Conservation (phyloP, 1,140 invertebrate genomes). For the Neuroterus valhalla region DNA sequence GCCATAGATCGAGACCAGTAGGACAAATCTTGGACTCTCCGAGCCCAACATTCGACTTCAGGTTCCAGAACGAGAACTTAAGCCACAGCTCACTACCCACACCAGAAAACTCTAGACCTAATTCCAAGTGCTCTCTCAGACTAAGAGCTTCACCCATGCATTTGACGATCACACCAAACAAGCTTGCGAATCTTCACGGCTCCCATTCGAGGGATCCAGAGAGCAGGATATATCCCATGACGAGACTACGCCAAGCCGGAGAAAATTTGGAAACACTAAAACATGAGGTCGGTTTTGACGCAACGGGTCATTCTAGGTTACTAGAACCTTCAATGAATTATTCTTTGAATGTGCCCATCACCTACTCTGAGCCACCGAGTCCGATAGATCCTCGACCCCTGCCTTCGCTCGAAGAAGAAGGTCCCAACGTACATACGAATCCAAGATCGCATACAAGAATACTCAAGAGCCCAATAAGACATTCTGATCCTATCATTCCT, state of each 20-base stretch:
- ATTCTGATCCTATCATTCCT: slow-evolving; percentile 64
- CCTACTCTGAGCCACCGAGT: slow-evolving; percentile 69
- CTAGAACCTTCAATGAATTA: slow-evolving; percentile 56
- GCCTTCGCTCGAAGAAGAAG: slow-evolving; percentile 49
- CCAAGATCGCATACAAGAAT: slow-evolving; percentile 38
- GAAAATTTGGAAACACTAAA: slow-evolving; percentile 51
- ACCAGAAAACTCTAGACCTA: slow-evolving; percentile 39
- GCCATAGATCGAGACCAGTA: slow-evolving; percentile 43
- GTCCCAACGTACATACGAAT: slow-evolving; percentile 33
- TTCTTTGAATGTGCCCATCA: slow-evolving; percentile 57
- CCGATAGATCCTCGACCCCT: slow-evolving; percentile 63
- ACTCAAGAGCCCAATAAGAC: slow-evolving; percentile 55
- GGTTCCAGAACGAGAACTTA: slow-evolving; percentile 41
- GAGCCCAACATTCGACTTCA: slow-evolving; percentile 47
- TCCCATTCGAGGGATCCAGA: slow-evolving; percentile 37
- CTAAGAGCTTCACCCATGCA: slow-evolving; percentile 52
- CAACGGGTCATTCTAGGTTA: slow-evolving; percentile 40
- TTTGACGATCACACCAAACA: slow-evolving; percentile 62
- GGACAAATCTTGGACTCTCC: slow-evolving; percentile 39
- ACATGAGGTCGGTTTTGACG: slow-evolving; percentile 53
- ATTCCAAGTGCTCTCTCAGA: slow-evolving; percentile 40
- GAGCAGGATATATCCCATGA: slow-evolving; percentile 38
- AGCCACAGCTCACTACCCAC: slow-evolving; percentile 51
- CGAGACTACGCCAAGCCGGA: slow-evolving; percentile 36
- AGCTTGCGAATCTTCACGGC: slow-evolving; percentile 54